A percentile compares a stretch with the other conserved stretches of the same genome.
phyloP scores from a whole-genome alignment of 2,888 invertebrate genomes.

The Phaonia tiefii region DNA sequence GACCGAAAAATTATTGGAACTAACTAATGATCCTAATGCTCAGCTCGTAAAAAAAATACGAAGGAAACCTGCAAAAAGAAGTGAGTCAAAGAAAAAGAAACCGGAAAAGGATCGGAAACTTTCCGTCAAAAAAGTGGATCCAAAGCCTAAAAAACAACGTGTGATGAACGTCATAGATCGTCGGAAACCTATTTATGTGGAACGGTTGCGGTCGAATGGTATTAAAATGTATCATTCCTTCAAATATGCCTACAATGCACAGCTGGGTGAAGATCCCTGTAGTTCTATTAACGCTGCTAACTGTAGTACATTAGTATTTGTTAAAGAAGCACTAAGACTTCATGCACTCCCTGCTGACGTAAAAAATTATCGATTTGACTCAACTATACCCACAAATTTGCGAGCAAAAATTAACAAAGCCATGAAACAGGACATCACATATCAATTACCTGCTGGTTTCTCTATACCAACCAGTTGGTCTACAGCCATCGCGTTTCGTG shows the following conservation, averaged over 20 bases:
- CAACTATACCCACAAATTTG: constrained; percentile 18
- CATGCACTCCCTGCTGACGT: not conserved
- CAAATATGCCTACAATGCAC: constrained; percentile 76
- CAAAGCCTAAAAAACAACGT: not conserved
- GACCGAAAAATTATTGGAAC: constrained; percentile 74
- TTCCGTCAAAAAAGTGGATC: not conserved
- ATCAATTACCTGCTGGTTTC: constrained; percentile 20
- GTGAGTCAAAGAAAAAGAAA: not conserved
- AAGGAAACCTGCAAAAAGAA: not conserved
- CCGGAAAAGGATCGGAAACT: not conserved
- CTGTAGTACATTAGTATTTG: constrained; percentile 27
- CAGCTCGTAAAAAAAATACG: not conserved
- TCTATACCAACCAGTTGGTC: constrained; percentile 75
- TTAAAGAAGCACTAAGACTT: constrained; percentile 48
- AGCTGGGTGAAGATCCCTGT: constrained; percentile 65
- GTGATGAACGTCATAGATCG: not conserved
- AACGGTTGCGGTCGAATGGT: constrained; percentile 66
- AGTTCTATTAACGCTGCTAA: constrained; percentile 45
- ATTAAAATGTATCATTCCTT: constrained; percentile 72
- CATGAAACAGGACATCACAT: not conserved
- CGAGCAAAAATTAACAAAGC: constrained; percentile 1
- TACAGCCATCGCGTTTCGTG: constrained; percentile 76
- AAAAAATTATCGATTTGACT: constrained; percentile 37
- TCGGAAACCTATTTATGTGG: constrained; percentile 37
- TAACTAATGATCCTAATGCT: constrained; percentile 67